Evolutionary conservation across 2,113 vertebrate genomes (phyloP), one percentile per base, ranked within the genome.

Genomic region (Piprites chloris): DNA sequence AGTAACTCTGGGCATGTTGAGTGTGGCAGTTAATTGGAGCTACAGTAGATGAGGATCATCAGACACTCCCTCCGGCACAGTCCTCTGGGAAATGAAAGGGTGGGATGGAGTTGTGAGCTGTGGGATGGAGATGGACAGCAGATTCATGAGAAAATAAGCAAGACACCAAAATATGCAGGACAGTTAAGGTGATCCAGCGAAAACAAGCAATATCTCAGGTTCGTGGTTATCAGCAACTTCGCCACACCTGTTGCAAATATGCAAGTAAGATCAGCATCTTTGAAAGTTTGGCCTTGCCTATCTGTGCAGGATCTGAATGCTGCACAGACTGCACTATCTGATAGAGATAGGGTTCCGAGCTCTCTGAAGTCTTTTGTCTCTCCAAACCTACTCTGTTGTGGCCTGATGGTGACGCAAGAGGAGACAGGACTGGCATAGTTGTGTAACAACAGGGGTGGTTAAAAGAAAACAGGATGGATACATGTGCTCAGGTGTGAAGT

Each of bases 401-500:
- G 94, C 76, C 59, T 72, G 81, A 8, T 22, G 79, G 77, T 95
- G 92, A 87, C 47, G 89, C 95, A 97, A 96, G 90, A 92, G 62
- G 53, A 71, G 90, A 89, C 73, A 92, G 94, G 56, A 90, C 50
- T 6, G 4, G 53, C 65, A 71, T 1, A 18, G 86, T 89, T 95
- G 69, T 93, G 92, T 87, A 97, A 96, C 39, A 52, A 1, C 14
- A 9, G 65, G 92, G 76, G 44, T 58, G 80, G 76, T 92, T 85
- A 21, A 84, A 94, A 89, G 82, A 71, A 85, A 96, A 89, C 84
- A 87, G 8, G 49, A 66, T 28, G 59, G 95, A 44, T 89, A 12
- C 65, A 5, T 58, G 68, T 47, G 44, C 76, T 90, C 63, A 76
- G 92, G 87, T 87, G 89, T 85, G 81, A 95, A 78, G 80, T 30